These are phyloP conservation scores for Oxygymnocypris stewartii DNA, from an alignment of 2,113 vertebrate species.

Conservation along the genomic window DNA sequence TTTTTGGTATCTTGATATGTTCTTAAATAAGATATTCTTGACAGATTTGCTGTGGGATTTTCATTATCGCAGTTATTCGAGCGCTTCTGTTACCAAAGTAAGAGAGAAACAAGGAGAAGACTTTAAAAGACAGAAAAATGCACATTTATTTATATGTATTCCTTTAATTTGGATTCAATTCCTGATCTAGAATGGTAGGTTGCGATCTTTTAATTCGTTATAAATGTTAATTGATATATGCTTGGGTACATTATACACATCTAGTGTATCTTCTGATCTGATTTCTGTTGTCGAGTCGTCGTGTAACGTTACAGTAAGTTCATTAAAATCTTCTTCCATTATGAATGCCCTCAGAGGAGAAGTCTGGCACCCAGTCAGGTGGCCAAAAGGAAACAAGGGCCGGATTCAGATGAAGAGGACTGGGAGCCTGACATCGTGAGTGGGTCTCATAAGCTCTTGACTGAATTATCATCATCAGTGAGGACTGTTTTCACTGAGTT, in stretches of 20 bases:
- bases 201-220: not conserved
- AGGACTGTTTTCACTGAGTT: not conserved
- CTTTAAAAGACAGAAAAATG: not conserved
- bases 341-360: conserved; percentile 78
- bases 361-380: conserved; percentile 93
- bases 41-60: not conserved
- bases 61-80: not conserved
- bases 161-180: not conserved
- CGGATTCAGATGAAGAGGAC: conserved; percentile 76
- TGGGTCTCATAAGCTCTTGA: not conserved
- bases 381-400: conserved; percentile 82
- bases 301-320: not conserved
- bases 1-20: not conserved
- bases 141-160: not conserved
- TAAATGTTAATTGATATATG: not conserved
- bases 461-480: not conserved
- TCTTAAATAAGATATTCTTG: not conserved
- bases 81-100: not conserved
- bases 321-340: not conserved
- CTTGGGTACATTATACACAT: not conserved
- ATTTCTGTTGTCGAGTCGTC: not conserved
- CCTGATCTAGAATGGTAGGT: conserved; percentile 20
- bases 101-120: not conserved
- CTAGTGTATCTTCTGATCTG: not conserved
- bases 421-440: conserved; percentile 76